Conservation (phyloP, 2,113 vertebrate species). For the Falco punctatus region DNA sequence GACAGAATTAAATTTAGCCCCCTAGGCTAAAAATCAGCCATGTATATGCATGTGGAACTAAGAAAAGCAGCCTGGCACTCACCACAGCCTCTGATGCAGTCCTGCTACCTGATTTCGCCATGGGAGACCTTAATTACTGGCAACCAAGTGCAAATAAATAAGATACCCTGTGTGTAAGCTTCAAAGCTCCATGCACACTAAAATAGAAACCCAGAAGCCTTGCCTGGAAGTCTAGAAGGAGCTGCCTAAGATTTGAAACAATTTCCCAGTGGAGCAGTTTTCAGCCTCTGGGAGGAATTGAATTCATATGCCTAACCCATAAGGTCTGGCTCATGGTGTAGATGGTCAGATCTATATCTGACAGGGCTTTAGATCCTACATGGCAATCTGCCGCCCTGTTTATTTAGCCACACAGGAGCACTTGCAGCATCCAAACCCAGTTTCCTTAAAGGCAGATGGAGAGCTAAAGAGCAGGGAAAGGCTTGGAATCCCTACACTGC, state of each 20-base stretch:
- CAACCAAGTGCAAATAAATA: not conserved
- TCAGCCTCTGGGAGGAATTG: not conserved
- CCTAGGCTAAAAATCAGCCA: not conserved
- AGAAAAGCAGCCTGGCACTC: not conserved
- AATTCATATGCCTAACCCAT: not conserved
- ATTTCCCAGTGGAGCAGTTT: not conserved
- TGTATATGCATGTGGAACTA: not conserved
- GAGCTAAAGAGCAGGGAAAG: not conserved
- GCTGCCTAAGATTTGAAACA: not conserved
- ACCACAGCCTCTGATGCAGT: not conserved
- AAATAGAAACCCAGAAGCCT: not conserved
- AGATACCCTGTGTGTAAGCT: not conserved
- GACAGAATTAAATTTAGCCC: not conserved
- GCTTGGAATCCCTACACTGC: not conserved
- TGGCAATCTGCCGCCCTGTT: not conserved
- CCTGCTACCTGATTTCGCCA: not conserved
- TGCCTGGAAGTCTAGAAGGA: not conserved
- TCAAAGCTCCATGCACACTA: not conserved
- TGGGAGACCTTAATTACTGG: not conserved
- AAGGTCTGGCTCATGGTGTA: not conserved
- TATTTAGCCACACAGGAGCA: not conserved
- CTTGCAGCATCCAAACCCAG: not conserved
- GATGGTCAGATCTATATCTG: not conserved
- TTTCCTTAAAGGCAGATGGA: not conserved
- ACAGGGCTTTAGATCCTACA: not conserved